Conservation (phyloP, 2,113 vertebrate genomes). For the Tricholaema leucomelas region DNA sequence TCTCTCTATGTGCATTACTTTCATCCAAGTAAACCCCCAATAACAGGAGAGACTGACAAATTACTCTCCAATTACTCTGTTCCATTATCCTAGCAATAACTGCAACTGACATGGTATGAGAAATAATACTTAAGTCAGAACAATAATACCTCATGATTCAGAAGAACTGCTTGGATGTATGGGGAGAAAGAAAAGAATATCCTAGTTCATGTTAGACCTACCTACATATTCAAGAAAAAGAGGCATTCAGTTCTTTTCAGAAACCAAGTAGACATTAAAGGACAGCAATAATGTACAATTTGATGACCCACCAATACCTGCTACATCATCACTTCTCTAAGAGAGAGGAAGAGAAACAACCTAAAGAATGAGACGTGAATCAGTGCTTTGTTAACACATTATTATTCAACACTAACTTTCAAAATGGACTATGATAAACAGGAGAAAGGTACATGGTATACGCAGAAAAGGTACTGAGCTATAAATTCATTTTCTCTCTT, state of each 20-base stretch:
- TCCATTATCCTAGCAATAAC: neutral
- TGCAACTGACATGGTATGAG: neutral
- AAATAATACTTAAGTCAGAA: neutral
- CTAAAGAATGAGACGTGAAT: slow-evolving; percentile 41
- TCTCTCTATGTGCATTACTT: neutral
- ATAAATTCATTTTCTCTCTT: slow-evolving; percentile 36
- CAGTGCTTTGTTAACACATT: slow-evolving; percentile 52
- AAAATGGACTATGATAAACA: slow-evolving; percentile 39
- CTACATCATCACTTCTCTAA: neutral
- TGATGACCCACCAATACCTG: neutral
- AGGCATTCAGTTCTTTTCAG: neutral
- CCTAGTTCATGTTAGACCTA: neutral
- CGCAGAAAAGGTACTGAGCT: slow-evolving; percentile 15
- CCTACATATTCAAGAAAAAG: neutral
- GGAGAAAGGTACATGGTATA: neutral
- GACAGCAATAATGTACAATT: neutral
- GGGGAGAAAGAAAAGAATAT: neutral
- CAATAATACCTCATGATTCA: neutral
- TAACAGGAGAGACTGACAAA: neutral
- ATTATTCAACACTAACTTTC: slow-evolving; percentile 53
- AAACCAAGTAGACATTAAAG: neutral
- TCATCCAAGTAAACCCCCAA: neutral
- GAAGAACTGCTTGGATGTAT: neutral
- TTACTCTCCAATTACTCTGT: neutral
- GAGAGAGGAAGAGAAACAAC: neutral